phyloP scores from a whole-genome alignment of 2,888 invertebrate genomes.

The Meganola albula region DNA sequence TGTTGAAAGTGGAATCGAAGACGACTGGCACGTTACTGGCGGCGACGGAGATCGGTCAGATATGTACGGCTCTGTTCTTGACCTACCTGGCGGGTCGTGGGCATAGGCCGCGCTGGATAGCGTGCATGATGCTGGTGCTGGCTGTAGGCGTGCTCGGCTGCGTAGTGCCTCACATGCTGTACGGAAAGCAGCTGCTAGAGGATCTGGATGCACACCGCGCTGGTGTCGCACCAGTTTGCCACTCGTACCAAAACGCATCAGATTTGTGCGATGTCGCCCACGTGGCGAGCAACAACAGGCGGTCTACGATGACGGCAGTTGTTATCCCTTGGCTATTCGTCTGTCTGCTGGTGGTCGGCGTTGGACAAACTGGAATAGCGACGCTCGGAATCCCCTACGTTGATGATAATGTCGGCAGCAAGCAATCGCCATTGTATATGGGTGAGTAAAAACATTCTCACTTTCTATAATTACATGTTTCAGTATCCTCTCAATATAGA shows the following conservation, averaged over 20 bases:
- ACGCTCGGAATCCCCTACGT: conserved; percentile 96
- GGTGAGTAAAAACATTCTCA: conserved; percentile 81
- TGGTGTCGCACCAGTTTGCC: conserved; percentile 57
- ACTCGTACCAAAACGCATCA: conserved; percentile 39
- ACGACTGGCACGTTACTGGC: conserved; percentile 93
- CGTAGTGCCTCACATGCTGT: conserved; percentile 91
- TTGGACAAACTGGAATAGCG: conserved; percentile 95
- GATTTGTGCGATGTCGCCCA: conserved; percentile 78
- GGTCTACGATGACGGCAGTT: conserved; percentile 86
- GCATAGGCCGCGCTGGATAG: conserved; percentile 95
- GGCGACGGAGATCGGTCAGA: conserved; percentile 95
- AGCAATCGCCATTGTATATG: conserved; percentile 94
- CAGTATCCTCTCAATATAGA: neutral
- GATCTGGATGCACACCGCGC: conserved; percentile 53
- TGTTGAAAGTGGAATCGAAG: conserved; percentile 94
- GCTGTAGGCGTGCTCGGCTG: conserved; percentile 91
- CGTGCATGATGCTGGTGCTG: conserved; percentile 93
- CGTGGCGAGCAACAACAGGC: conserved; percentile 81
- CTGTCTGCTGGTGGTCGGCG: conserved; percentile 91
- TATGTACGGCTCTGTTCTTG: conserved; percentile 90
- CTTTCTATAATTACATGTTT: neutral
- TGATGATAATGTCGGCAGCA: conserved; percentile 94
- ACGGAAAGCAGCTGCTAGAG: conserved; percentile 84
- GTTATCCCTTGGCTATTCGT: conserved; percentile 93
- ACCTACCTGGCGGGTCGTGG: conserved; percentile 95